Conservation (phyloP, 1,140 invertebrate species). For the Odontomachus brunneus region DNA sequence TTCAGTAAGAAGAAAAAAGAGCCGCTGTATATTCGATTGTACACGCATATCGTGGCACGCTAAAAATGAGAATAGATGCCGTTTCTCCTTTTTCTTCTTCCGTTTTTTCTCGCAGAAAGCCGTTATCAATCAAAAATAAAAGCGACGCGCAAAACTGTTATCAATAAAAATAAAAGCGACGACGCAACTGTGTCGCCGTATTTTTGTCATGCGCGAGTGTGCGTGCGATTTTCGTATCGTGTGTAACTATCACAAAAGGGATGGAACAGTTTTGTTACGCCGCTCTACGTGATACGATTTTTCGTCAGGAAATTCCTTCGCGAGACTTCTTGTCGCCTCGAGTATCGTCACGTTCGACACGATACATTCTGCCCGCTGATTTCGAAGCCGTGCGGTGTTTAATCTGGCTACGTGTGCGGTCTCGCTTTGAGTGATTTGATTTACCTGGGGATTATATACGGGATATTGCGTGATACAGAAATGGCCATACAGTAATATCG, state of each 20-base stretch:
- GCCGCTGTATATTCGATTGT: neutral
- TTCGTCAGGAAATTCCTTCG: neutral
- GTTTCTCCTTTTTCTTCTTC: neutral
- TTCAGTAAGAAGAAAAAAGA: neutral
- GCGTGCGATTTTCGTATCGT: neutral
- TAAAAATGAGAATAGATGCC: neutral
- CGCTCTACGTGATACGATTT: conserved; percentile 10
- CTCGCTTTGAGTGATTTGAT: neutral
- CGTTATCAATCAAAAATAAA: conserved; percentile 17
- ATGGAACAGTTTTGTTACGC: conserved; percentile 19
- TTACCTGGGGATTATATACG: neutral
- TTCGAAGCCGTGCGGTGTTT: neutral
- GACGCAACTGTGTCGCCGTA: neutral
- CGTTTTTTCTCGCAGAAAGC: neutral
- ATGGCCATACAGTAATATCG: neutral
- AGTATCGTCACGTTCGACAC: neutral
- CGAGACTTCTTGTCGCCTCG: neutral
- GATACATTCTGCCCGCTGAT: neutral
- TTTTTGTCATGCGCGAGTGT: conserved; percentile 1
- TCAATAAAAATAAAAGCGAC: conserved; percentile 20
- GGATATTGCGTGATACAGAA: neutral
- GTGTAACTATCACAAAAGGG: conserved; percentile 4
- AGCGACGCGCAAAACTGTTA: neutral
- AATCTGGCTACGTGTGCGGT: neutral
- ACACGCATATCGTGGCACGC: neutral